Conservation (phyloP, 1,140 invertebrate genomes). For the Calycopis cecrops region DNA sequence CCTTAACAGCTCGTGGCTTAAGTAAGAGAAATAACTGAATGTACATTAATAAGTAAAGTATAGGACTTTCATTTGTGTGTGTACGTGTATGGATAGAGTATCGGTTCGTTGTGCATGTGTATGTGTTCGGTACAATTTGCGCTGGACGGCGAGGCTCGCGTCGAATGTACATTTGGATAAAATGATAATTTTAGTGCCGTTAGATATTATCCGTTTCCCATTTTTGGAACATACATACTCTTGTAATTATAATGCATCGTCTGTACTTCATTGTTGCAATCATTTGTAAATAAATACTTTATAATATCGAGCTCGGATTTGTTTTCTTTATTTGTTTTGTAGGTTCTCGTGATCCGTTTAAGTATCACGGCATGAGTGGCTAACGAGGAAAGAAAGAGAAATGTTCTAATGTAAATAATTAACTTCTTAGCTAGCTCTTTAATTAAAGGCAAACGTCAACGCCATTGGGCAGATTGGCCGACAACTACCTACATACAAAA, state of each 20-base stretch:
- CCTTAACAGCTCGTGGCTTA: background rate
- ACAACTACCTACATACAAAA: too few species aligned
- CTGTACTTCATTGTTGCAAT: constrained; percentile 75
- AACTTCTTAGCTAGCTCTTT: too few species aligned
- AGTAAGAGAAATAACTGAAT: constrained; percentile 4
- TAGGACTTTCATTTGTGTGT: constrained; percentile 22
- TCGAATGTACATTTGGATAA: constrained; percentile 62
- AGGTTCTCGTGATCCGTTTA: too few species aligned
- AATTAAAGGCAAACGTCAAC: too few species aligned
- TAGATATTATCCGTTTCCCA: constrained; percentile 71
- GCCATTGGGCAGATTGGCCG: too few species aligned
- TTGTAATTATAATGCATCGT: constrained; percentile 74
- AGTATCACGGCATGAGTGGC: too few species aligned
- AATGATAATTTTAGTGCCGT: constrained; percentile 66
- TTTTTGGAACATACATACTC: constrained; percentile 69
- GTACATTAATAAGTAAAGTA: constrained; percentile 5
- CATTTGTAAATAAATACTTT: constrained; percentile 77
- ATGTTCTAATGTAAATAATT: too few species aligned
- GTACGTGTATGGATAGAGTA: constrained; percentile 24
- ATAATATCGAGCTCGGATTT: constrained; percentile 57
- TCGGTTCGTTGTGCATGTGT: constrained; percentile 20
- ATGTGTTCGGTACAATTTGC: constrained; percentile 16
- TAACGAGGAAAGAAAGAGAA: too few species aligned
- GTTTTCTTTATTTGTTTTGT: constrained; percentile 14
- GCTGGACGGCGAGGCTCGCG: constrained; percentile 36